Evolutionary conservation across 2,888 invertebrate species (phyloP), one percentile per base, ranked within the genome.

Genomic region (Eueremaeus valkanovi): DNA sequence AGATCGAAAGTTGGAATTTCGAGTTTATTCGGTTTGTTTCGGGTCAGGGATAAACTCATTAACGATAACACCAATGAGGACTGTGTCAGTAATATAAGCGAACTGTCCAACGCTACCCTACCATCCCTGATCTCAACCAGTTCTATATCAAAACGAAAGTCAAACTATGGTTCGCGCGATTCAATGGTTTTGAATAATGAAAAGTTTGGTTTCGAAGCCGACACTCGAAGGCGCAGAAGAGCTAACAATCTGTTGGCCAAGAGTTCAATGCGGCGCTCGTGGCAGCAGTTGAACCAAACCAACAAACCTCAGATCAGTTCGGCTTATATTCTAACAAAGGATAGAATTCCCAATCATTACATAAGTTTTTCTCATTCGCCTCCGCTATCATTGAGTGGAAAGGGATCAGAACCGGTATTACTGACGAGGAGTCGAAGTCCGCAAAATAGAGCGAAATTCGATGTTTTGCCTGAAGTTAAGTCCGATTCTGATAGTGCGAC

Each of bases 31-130:
- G 40, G 24, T 21, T 68, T 68, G 42, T 68, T 68, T 68, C 16
- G 40, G 21, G 40, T 42, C 24, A 68, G 42, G 24, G 68, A 68
- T 9, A 68, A 68, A 24, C 5, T 40, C 0, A 68, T 40, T 9
- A 16, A 21, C 9, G 42, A 68, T 42, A 68, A 40, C 13, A 68
- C n/a, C 33, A 33, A 33, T 63, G 68, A 68, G 5, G 68, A 68
- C 13, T 68, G 68, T 68, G 68, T 68, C 27, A 68, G 68, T 40
- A 68, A 68, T 68, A 33, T 42, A 9, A 68, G 68, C 24, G 68
- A 68, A 27, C 27, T 42, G 42, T 68, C 68, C 24, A 40, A 40
- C 6, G n/a, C 68, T 42, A 68, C 68, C 40, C n/a, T 36, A 27
- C 24, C 68, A 24, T 68, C 68, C 1, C 29, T 61, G 11, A 18